These are phyloP conservation scores for Microplitis manilae DNA, from an alignment of 2,888 invertebrate species.

Conservation along the genomic window DNA sequence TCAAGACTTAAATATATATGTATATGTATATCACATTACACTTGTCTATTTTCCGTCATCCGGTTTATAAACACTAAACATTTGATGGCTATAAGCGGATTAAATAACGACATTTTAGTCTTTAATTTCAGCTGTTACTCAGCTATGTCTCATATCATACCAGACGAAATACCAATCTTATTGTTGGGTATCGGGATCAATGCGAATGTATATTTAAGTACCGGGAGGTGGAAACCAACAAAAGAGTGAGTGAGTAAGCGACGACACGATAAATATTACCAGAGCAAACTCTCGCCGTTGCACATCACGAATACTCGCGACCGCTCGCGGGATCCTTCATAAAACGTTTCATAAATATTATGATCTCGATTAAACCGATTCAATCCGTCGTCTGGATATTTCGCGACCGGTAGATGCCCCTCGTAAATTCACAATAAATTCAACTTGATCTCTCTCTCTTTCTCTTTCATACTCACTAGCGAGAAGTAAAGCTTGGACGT, in stretches of 20 bases:
- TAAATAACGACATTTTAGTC: not conserved
- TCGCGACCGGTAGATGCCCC: slow-evolving; percentile 42
- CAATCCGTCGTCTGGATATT: slow-evolving; percentile 52
- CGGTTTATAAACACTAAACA: not conserved
- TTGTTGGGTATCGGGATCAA: not conserved
- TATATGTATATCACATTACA: not conserved
- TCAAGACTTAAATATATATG: not conserved
- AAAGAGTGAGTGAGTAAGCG: slow-evolving; percentile 26
- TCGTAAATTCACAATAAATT: slow-evolving; percentile 44
- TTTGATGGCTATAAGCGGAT: not conserved
- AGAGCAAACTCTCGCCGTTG: slow-evolving; percentile 32
- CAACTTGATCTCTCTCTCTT: slow-evolving; percentile 37
- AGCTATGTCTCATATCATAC: not conserved
- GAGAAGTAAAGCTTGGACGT: slow-evolving; percentile 25
- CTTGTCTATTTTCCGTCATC: not conserved
- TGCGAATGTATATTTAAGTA: slow-evolving; percentile 20
- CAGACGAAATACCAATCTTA: not conserved
- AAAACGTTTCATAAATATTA: slow-evolving; percentile 59
- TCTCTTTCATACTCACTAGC: not conserved
- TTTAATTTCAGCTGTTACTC: not conserved
- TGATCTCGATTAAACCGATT: slow-evolving; percentile 58
- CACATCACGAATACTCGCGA: slow-evolving; percentile 39
- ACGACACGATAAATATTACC: slow-evolving; percentile 52
- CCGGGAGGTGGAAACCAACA: too few species aligned
- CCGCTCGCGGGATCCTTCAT: slow-evolving; percentile 43